These are phyloP conservation scores for Zoanthus sansibaricus DNA, from an alignment of 92 coral and sea anemone species.

Conservation along the genomic window DNA sequence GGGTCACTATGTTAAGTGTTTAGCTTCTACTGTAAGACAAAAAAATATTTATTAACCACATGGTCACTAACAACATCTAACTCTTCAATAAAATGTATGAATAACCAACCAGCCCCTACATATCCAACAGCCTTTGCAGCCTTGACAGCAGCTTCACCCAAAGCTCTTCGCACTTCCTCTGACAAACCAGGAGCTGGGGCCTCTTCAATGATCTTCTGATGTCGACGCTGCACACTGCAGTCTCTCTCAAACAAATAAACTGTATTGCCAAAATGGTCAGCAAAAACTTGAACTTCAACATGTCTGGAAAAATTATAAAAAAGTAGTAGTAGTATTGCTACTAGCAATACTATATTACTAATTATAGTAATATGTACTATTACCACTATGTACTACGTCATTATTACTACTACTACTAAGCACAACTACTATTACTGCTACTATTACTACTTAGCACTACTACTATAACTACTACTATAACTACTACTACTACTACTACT, in stretches of 20 bases:
- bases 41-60: no score
- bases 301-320: constrained; percentile 63
- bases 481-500: no score
- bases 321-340: background rate
- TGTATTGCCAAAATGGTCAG: constrained; percentile 89
- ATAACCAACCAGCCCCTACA: constrained; percentile 91
- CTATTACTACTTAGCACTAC: no score
- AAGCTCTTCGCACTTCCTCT: constrained; percentile 79
- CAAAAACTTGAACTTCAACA: constrained; percentile 99
- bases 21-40: no score
- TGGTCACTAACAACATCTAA: no score
- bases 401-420: no score
- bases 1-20: no score
- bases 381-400: no score
- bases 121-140: constrained; percentile 99
- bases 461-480: no score
- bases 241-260: constrained; percentile 98
- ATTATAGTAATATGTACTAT: no score
- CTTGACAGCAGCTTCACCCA: constrained; percentile 98
- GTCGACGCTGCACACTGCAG: constrained; percentile 98
- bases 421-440: no score
- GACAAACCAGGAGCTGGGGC: constrained; percentile 99
- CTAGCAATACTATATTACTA: no score
- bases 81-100: background rate
- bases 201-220: constrained; percentile 98